Evolutionary conservation across 2,888 invertebrate genomes (phyloP).

Genomic region (Candidula unifasciata): DNA sequence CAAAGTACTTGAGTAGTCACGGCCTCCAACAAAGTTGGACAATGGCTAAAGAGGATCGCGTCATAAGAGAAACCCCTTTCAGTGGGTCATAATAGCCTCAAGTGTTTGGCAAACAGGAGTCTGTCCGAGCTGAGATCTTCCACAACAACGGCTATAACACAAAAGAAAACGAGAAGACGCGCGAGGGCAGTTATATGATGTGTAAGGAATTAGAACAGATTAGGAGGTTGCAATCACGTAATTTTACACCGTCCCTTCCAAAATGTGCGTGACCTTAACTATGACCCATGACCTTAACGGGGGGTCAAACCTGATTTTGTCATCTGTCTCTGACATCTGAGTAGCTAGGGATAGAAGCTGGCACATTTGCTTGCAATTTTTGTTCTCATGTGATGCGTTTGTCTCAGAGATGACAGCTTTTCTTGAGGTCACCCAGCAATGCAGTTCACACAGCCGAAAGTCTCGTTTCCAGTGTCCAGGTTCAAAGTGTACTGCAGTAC

Average conservation of each 20-base stretch:
- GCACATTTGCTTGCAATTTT: slow-evolving; percentile 7
- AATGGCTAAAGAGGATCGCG: slow-evolving; percentile 36
- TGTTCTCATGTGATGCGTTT: slow-evolving; percentile 1
- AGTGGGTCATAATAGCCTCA: slow-evolving; percentile 42
- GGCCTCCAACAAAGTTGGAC: slow-evolving; percentile 30
- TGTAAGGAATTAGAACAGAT: slow-evolving; percentile 46
- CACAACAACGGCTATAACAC: slow-evolving; percentile 4
- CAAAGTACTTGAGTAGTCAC: slow-evolving; percentile 17
- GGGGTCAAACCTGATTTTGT: slow-evolving; percentile 29
- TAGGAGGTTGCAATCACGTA: slow-evolving; percentile 38
- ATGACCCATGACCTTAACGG: slow-evolving; percentile 40
- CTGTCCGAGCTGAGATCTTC: slow-evolving; percentile 27
- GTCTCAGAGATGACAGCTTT: slow-evolving; percentile 5
- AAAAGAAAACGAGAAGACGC: background rate
- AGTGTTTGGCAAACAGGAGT: slow-evolving; percentile 47
- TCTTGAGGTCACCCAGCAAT: slow-evolving; percentile 4
- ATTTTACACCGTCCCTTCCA: slow-evolving; percentile 22
- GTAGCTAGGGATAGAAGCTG: slow-evolving; percentile 19
- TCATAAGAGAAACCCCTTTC: slow-evolving; percentile 26
- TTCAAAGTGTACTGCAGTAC: no score
- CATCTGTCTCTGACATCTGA: slow-evolving; percentile 43
- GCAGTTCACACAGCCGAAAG: background rate
- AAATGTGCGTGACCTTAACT: slow-evolving; percentile 39
- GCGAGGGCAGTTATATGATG: slow-evolving; percentile 10
- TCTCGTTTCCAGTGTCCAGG: no score